A percentile compares a stretch with the other conserved stretches of the same genome.
phyloP scores from a whole-genome alignment of 2,113 vertebrate species.

The Pimephales promelas region DNA sequence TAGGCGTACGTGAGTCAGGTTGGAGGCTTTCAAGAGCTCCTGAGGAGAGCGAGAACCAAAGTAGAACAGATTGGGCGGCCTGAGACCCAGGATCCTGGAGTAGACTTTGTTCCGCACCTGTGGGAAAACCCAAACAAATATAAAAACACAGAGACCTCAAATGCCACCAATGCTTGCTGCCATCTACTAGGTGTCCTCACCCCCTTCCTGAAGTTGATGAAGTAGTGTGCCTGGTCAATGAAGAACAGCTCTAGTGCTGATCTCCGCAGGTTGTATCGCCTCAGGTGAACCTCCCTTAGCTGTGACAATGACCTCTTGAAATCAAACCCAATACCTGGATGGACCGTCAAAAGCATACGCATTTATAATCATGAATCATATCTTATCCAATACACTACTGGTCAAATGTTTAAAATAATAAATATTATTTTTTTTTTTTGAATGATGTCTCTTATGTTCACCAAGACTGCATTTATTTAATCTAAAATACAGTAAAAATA shows the following conservation, averaged over 20 bases:
- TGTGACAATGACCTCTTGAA: constrained; percentile 92
- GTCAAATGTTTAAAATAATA: background rate
- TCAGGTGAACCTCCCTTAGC: constrained; percentile 92
- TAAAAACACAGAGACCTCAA: background rate
- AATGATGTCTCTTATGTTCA: background rate
- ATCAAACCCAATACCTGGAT: constrained; percentile 88
- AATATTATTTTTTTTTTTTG: background rate
- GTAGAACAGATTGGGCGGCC: constrained; percentile 86
- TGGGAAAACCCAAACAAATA: background rate
- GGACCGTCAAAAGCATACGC: background rate
- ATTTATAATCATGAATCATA: background rate
- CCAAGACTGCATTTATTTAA: background rate
- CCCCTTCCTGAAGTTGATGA: constrained; percentile 96
- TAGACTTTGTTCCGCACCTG: constrained; percentile 95
- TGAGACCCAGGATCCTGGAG: constrained; percentile 86
- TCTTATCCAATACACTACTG: background rate
- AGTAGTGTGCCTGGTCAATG: constrained; percentile 96
- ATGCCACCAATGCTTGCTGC: background rate
- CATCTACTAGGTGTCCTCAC: constrained; percentile 56
- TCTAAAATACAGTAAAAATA: background rate
- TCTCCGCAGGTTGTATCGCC: constrained; percentile 94
- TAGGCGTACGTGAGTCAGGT: constrained; percentile 88
- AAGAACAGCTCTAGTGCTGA: constrained; percentile 97
- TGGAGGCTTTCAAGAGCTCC: constrained; percentile 92
- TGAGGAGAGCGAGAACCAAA: constrained; percentile 91